A percentile compares a stretch with the other conserved stretches of the same genome.
Evolutionary conservation across 2,113 vertebrate genomes (phyloP).

Genomic region (Tupaia chinensis): DNA sequence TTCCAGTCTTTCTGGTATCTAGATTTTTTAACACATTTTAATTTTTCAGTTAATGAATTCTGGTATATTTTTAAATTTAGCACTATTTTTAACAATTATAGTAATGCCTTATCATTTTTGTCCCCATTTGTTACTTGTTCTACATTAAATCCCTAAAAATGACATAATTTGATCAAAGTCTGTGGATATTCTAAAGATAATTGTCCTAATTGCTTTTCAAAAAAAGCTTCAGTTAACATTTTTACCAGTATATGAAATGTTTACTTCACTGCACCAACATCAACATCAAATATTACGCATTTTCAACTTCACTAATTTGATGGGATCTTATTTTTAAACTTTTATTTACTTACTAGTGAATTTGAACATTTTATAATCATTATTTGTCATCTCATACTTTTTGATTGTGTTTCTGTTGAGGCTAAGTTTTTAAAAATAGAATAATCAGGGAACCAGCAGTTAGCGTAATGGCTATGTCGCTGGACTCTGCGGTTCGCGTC

Average conservation of each 20-base stretch:
- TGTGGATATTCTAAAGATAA: not conserved
- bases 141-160: not conserved
- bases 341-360: not conserved
- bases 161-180: not conserved
- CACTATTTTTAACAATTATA: not conserved
- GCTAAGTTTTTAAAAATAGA: not conserved
- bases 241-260: not conserved
- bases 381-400: not conserved
- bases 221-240: not conserved
- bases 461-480: too few relatives aligned
- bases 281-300: not conserved
- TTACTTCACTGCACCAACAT: not conserved
- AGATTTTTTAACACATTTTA: not conserved
- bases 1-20: not conserved
- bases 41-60: not conserved
- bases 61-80: not conserved
- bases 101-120: not conserved
- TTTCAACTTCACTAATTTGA: not conserved
- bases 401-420: not conserved
- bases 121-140: not conserved
- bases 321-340: not conserved
- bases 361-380: not conserved
- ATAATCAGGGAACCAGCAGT: too few relatives aligned
- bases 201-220: not conserved
- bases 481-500: too few relatives aligned